Conservation (phyloP, 2,113 vertebrate species). For the Plectropomus leopardus region DNA sequence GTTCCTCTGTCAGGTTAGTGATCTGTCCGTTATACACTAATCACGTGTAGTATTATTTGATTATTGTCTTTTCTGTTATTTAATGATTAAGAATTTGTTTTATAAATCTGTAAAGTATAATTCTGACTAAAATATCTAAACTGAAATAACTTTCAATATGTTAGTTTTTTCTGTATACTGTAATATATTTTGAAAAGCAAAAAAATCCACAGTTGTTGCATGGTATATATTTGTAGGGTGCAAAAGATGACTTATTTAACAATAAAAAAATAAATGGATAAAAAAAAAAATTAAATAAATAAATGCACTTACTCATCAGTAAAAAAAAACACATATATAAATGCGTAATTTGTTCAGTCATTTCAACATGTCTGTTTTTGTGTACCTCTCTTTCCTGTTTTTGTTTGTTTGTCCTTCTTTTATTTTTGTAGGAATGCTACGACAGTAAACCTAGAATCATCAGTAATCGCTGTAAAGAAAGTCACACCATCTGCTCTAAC, state of each 20-base stretch:
- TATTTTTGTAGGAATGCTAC: constrained; percentile 88
- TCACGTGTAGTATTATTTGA: no score
- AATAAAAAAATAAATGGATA: no score
- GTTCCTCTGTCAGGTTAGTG: constrained; percentile 94
- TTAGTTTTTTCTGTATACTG: no score
- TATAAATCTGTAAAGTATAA: no score
- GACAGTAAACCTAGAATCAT: constrained; percentile 94
- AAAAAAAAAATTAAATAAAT: background rate
- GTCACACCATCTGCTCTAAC: constrained; percentile 90
- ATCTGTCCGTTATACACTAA: no score
- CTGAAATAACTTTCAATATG: no score
- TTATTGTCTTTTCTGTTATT: background rate
- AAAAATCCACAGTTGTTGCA: background rate
- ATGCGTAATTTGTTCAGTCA: no score
- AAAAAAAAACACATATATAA: background rate
- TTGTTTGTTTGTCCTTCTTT: background rate
- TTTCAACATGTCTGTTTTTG: background rate
- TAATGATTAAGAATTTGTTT: background rate
- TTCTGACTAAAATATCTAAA: no score
- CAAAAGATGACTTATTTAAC: no score
- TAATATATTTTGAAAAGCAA: background rate
- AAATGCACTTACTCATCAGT: background rate
- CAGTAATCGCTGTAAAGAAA: constrained; percentile 91
- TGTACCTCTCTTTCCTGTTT: background rate
- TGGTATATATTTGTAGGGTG: no score